These are phyloP conservation scores for Amniataba percoides DNA, from an alignment of 2,797 vertebrate species.

Conservation along the genomic window DNA sequence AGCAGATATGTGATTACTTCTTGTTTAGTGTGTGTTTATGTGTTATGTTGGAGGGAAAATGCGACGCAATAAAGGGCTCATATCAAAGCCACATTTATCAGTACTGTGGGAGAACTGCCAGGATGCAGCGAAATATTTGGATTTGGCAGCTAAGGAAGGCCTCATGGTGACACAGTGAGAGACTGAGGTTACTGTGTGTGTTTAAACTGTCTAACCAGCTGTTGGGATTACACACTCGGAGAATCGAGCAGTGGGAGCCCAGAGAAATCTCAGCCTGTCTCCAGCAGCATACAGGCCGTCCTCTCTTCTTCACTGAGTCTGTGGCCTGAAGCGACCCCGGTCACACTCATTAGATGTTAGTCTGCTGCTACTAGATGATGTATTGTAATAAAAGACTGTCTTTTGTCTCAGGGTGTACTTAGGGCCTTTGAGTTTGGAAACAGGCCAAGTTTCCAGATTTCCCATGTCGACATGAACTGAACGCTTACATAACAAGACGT, in stretches of 20 bases:
- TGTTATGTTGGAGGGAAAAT: background rate
- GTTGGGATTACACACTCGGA: slow-evolving; percentile 34
- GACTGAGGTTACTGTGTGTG: slow-evolving; percentile 27
- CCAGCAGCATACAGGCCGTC: background rate
- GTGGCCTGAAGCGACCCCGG: slow-evolving; percentile 33
- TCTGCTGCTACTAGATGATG: slow-evolving; percentile 5
- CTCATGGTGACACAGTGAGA: slow-evolving; percentile 23
- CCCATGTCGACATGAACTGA: slow-evolving; percentile 5
- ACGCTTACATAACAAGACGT: slow-evolving; percentile 17
- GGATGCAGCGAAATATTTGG: slow-evolving; percentile 32
- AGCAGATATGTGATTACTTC: slow-evolving; percentile 10
- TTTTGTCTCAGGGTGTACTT: slow-evolving; percentile 22
- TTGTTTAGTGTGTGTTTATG: background rate
- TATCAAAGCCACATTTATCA: slow-evolving; percentile 27
- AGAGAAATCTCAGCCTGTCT: slow-evolving; percentile 14
- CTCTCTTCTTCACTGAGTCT: background rate
- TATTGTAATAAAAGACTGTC: background rate
- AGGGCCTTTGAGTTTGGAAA: slow-evolving; percentile 17
- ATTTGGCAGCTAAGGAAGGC: slow-evolving; percentile 29
- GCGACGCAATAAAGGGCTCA: background rate
- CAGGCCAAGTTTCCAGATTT: slow-evolving; percentile 30
- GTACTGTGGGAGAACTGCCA: slow-evolving; percentile 11
- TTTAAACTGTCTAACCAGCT: slow-evolving; percentile 53
- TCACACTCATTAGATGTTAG: background rate
- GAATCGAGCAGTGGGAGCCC: slow-evolving; percentile 17